phyloP scores from a whole-genome alignment of 1,140 invertebrate species.

The Formica selysi region DNA sequence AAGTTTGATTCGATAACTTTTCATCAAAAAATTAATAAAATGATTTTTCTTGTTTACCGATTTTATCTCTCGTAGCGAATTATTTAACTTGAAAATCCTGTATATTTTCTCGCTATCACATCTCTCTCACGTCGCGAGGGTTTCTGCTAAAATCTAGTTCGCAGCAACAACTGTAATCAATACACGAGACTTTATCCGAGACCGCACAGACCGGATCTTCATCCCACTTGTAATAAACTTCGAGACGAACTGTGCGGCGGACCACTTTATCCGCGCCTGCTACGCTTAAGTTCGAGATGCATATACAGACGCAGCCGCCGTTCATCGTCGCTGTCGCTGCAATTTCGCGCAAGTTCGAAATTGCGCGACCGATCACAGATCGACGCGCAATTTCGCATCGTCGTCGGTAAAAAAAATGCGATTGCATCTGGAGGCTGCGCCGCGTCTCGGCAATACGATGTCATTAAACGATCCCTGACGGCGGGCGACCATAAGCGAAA shows the following conservation, averaged over 20 bases:
- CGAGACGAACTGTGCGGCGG: background rate
- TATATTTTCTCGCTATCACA: background rate
- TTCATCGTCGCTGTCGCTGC: background rate
- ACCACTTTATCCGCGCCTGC: background rate
- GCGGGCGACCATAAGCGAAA: constrained; percentile 39
- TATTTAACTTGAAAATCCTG: background rate
- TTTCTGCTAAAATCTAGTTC: constrained; percentile 29
- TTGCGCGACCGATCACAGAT: constrained; percentile 22
- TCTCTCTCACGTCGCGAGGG: background rate
- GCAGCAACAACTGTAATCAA: background rate
- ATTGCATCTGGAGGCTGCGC: constrained; percentile 22
- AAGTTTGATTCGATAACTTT: background rate
- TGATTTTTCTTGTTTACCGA: background rate
- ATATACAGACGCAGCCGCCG: background rate
- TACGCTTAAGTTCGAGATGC: background rate
- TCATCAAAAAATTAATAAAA: background rate
- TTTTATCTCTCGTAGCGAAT: background rate
- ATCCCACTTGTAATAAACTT: constrained; percentile 22
- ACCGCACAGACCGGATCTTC: background rate
- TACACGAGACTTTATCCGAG: constrained; percentile 1
- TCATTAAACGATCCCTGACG: constrained; percentile 56
- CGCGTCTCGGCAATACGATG: constrained; percentile 46
- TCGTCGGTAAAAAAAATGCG: constrained; percentile 14
- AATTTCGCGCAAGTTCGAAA: constrained; percentile 55
- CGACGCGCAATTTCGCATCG: constrained; percentile 27